phyloP scores from a whole-genome alignment of 2,113 vertebrate genomes.

The Carlito syrichta region DNA sequence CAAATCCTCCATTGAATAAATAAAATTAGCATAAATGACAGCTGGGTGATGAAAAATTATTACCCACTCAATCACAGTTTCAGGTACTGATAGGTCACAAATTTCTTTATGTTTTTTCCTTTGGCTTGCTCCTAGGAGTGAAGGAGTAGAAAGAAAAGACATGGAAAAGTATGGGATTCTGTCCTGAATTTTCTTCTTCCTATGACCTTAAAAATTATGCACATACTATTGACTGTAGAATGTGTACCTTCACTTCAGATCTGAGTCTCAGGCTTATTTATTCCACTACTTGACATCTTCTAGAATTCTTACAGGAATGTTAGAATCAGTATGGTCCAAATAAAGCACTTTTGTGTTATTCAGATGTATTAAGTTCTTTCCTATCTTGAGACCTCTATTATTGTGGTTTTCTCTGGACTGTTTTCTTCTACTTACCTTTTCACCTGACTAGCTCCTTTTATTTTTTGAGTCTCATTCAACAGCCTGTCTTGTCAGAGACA shows the following conservation, averaged over 20 bases:
- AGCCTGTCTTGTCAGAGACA: not conserved
- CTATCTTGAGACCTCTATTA: not conserved
- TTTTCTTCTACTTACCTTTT: not conserved
- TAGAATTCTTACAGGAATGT: not conserved
- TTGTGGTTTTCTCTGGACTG: not conserved
- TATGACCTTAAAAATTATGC: not conserved
- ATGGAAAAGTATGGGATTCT: not conserved
- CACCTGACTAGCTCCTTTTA: not conserved
- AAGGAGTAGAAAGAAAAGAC: not conserved
- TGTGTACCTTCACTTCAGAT: not conserved
- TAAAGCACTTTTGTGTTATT: not conserved
- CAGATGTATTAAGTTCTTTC: not conserved
- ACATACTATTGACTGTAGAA: not conserved
- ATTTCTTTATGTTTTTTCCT: not conserved
- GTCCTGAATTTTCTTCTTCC: not conserved
- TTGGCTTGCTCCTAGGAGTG: not conserved
- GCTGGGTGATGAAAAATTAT: not conserved
- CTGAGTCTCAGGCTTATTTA: not conserved
- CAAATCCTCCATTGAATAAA: not conserved
- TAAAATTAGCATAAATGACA: not conserved
- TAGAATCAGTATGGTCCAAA: not conserved
- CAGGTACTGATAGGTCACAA: not conserved
- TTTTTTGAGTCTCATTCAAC: not conserved
- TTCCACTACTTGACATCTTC: not conserved
- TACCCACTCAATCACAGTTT: not conserved